Conservation (phyloP, 1,140 invertebrate species). For the Pseudachorutes palmiensis region DNA sequence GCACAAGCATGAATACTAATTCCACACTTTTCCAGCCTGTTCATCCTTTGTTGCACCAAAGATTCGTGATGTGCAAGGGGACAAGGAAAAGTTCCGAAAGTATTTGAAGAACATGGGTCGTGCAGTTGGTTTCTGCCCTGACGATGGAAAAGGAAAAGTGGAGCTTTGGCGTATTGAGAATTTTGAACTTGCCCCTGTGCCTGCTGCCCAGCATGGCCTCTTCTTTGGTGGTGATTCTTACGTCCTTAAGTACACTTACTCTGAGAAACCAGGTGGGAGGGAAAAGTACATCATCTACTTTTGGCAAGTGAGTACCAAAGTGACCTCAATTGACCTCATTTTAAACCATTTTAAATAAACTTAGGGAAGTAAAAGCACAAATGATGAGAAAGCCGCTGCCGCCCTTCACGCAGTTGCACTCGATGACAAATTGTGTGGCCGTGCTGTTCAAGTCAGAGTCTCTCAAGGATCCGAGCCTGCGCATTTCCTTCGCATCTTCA, state of each 20-base stretch:
- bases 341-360: no score
- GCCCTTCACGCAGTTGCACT: slow-evolving; percentile 55
- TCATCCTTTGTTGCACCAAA: slow-evolving; percentile 22
- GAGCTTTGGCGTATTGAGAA: slow-evolving; percentile 50
- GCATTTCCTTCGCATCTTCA: slow-evolving; percentile 69
- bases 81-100: slow-evolving; percentile 25
- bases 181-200: slow-evolving; percentile 51
- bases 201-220: slow-evolving; percentile 51
- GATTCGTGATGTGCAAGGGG: slow-evolving; percentile 14
- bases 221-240: slow-evolving; percentile 72
- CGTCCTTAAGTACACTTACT: slow-evolving; percentile 62
- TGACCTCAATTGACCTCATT: neutral
- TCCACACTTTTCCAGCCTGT: slow-evolving; percentile 8
- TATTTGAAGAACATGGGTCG: slow-evolving; percentile 34
- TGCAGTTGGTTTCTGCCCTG: slow-evolving; percentile 63
- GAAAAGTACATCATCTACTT: slow-evolving; percentile 59
- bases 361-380: slow-evolving; percentile 50
- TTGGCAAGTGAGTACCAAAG: slow-evolving; percentile 54
- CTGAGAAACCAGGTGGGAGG: slow-evolving; percentile 43
- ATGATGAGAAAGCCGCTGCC: slow-evolving; percentile 55
- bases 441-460: slow-evolving; percentile 57
- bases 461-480: slow-evolving; percentile 63
- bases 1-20: neutral
- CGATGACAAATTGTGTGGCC: slow-evolving; percentile 53
- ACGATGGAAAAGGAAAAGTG: slow-evolving; percentile 53